These are phyloP conservation scores for Campylorhamphus procurvoides DNA, from an alignment of 2,113 vertebrate species.

Conservation along the genomic window DNA sequence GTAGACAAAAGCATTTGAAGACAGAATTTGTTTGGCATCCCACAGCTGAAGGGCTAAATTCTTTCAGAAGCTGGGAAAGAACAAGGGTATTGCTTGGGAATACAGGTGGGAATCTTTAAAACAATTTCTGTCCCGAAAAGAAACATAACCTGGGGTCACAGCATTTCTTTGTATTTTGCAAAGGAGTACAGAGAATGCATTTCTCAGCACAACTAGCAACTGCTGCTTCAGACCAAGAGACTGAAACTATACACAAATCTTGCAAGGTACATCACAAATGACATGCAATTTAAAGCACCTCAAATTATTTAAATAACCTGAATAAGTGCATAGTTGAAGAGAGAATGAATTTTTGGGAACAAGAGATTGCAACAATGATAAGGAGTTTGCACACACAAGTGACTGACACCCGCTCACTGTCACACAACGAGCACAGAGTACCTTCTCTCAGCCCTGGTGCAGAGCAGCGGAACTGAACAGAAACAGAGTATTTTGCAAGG, in stretches of 20 bases:
- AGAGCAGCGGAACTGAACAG: background rate
- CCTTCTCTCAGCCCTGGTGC: background rate
- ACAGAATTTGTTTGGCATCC: background rate
- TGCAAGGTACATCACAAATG: background rate
- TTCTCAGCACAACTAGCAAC: background rate
- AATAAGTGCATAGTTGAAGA: background rate
- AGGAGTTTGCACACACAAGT: background rate
- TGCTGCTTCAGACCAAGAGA: background rate
- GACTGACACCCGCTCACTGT: background rate
- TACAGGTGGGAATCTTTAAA: background rate
- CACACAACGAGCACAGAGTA: fast-evolving
- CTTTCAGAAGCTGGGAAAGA: background rate
- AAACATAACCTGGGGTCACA: background rate
- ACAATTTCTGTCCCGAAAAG: background rate
- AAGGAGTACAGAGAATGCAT: background rate
- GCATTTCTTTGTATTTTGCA: background rate
- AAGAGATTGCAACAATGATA: background rate
- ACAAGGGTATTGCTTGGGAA: background rate
- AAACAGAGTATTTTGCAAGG: background rate
- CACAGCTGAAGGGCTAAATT: background rate
- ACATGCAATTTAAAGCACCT: background rate
- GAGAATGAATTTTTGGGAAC: background rate
- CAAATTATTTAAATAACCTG: background rate
- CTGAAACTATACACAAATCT: background rate
- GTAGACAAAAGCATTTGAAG: background rate